Conservation (phyloP, 1,140 invertebrate genomes). For the Idris sp. region DNA sequence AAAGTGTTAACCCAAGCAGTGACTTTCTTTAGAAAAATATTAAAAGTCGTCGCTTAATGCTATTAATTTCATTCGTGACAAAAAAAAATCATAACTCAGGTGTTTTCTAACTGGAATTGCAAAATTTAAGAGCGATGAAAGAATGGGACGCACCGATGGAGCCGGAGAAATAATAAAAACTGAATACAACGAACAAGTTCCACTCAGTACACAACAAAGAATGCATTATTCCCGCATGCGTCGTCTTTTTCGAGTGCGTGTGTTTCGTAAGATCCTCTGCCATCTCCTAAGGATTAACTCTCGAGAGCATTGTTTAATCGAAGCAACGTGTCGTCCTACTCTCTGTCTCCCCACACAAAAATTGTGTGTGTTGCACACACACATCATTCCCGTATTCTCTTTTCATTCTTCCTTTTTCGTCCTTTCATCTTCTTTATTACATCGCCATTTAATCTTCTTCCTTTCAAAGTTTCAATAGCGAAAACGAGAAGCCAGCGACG, state of each 20-base stretch:
- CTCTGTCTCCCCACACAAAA: conserved; percentile 14
- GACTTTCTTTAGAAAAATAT: conserved; percentile 11
- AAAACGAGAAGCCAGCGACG: conserved; percentile 21
- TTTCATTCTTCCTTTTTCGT: conserved; percentile 2
- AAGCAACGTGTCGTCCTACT: conserved; percentile 28
- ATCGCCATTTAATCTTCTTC: conserved; percentile 13
- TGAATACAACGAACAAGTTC: conserved; percentile 16
- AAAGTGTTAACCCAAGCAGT: conserved; percentile 7
- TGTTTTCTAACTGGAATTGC: conserved; percentile 25
- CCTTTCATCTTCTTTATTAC: conserved; percentile 20
- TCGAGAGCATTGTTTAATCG: conserved; percentile 46
- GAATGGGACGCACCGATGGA: conserved; percentile 9
- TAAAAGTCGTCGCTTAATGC: conserved; percentile 2
- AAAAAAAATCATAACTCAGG: conserved; percentile 25
- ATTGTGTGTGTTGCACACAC: conserved; percentile 12
- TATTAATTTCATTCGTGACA: conserved; percentile 10
- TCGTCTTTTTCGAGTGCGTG: conserved; percentile 18
- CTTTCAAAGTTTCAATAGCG: conserved; percentile 2
- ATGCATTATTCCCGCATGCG: conserved; percentile 27
- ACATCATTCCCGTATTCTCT: conserved; percentile 17
- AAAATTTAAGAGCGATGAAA: conserved; percentile 25
- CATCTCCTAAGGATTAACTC: conserved; percentile 29
- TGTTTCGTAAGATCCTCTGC: conserved; percentile 26
- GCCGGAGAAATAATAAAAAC: conserved; percentile 21
- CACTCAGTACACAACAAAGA: conserved; percentile 22